Conservation (phyloP, 1,140 invertebrate species). For the Tribolium madens region DNA sequence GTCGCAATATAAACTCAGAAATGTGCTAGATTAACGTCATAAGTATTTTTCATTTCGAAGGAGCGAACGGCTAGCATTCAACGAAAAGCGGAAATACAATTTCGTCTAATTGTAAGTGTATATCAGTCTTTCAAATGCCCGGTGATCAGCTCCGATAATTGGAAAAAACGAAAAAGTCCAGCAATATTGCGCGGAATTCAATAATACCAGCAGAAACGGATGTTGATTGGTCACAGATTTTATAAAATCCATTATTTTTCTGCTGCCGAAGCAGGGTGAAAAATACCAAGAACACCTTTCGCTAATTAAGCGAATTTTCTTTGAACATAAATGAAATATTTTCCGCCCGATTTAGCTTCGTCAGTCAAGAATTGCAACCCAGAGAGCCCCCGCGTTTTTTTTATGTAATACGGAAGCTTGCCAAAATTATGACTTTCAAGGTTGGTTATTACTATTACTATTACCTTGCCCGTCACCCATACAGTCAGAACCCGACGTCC, state of each 20-base stretch:
- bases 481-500: slow-evolving; percentile 4
- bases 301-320: slow-evolving; percentile 9
- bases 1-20: not conserved
- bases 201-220: slow-evolving; percentile 28
- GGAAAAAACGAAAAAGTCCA: slow-evolving; percentile 6
- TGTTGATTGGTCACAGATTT: slow-evolving; percentile 27
- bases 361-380: not conserved
- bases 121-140: slow-evolving; percentile 14
- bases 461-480: slow-evolving; percentile 33
- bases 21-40: not conserved
- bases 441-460: slow-evolving; percentile 15
- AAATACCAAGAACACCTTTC: slow-evolving; percentile 20
- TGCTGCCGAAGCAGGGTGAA: slow-evolving; percentile 7
- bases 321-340: slow-evolving; percentile 19
- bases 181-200: slow-evolving; percentile 30
- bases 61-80: not conserved
- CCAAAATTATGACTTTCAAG: slow-evolving; percentile 37
- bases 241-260: slow-evolving; percentile 33
- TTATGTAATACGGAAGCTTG: slow-evolving; percentile 24
- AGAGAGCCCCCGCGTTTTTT: slow-evolving; percentile 3
- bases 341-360: not conserved
- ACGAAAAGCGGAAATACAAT: not conserved
- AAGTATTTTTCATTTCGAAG: not conserved
- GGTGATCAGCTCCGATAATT: slow-evolving; percentile 24
- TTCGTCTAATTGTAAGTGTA: slow-evolving; percentile 11